Base-by-base conservation (phyloP, 2,888 invertebrate genomes). In the Nomada goodeniana region DNA sequence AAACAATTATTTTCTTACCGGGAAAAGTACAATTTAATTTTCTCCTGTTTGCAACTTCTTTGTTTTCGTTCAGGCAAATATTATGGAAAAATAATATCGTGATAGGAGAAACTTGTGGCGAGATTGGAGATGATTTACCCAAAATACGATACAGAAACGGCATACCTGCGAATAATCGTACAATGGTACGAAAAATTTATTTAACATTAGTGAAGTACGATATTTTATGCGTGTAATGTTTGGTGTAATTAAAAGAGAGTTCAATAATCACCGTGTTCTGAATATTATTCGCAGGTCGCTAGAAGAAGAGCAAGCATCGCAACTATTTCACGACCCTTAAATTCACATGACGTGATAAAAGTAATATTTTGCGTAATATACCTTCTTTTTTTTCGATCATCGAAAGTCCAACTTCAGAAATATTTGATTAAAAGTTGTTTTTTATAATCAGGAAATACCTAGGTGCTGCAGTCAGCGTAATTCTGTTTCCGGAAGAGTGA, bases 291-390 rank as follows among this genome's bases (percentile, higher is more conserved):
- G 76, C 90, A 93, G 90, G 92, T 94, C 81, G 93, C 94, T 87
- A 94, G 92, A 88, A 93, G 95, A 89, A 93, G 95, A 86, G 95
- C 95, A 70, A 95, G 95, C 88, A 95, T 95, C 80, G 95, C 95
- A 10, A 94, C 95, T 70, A 94, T 95, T 82, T 94, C 94, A 26
- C 94, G 95, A 87, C 94, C 94, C 44, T 92, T 94, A 76, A 90
- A 76, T 76, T 85, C 89, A 36, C 92, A 90, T 82, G 93, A 92
- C 60, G 84, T 89, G 69, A 82, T 89, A 87, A 93, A 93, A 92
- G 93, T 92, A 93, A 80, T 71, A 72, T 50, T 36, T 61, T 44
- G 68, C 65, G 29, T 65, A 15, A 47, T 47, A 11, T 61, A 36
- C 36, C 36, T 36, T 29, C 29, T 29, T 36, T 36, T 36, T 36